These are phyloP conservation scores for Cataglyphis rosenhaueri DNA, from an alignment of 2,888 invertebrate genomes.

Conservation along the genomic window DNA sequence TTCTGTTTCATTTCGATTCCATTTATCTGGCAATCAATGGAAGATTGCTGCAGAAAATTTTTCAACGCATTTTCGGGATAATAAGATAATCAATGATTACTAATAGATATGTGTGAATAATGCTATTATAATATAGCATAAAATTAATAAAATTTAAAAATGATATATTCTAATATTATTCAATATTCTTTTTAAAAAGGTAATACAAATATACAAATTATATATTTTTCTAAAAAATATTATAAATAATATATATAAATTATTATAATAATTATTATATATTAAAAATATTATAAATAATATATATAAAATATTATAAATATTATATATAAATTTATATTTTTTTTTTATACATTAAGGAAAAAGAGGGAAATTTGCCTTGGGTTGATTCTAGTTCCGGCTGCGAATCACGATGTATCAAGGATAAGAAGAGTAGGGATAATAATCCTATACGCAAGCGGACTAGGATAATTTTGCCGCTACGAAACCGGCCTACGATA, in stretches of 20 bases:
- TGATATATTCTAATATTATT: conserved; percentile 3
- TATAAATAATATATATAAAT: too few species aligned
- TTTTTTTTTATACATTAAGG: background rate
- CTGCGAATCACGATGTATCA: conserved; percentile 28
- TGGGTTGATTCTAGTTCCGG: background rate
- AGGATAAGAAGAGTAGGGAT: conserved; percentile 46
- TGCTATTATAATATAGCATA: background rate
- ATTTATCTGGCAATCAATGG: background rate
- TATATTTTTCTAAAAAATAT: background rate
- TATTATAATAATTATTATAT: too few species aligned
- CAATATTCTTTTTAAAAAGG: background rate
- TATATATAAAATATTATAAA: too few species aligned
- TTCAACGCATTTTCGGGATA: background rate
- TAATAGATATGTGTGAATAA: background rate
- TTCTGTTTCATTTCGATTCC: conserved; percentile 3
- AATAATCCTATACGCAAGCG: conserved; percentile 63
- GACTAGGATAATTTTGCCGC: conserved; percentile 70
- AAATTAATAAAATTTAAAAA: conserved; percentile 20
- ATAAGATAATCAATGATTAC: conserved; percentile 18
- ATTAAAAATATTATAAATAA: too few species aligned
- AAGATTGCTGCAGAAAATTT: background rate
- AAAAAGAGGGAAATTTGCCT: background rate
- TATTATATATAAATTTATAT: background rate
- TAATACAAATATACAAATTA: background rate
- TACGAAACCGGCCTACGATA: conserved; percentile 32